Percentiles rank a stretch among this genome's conserved stretches.
These are phyloP conservation scores for Luehdorfia chinensis DNA, from an alignment of 1,140 invertebrate species.

Conservation along the genomic window DNA sequence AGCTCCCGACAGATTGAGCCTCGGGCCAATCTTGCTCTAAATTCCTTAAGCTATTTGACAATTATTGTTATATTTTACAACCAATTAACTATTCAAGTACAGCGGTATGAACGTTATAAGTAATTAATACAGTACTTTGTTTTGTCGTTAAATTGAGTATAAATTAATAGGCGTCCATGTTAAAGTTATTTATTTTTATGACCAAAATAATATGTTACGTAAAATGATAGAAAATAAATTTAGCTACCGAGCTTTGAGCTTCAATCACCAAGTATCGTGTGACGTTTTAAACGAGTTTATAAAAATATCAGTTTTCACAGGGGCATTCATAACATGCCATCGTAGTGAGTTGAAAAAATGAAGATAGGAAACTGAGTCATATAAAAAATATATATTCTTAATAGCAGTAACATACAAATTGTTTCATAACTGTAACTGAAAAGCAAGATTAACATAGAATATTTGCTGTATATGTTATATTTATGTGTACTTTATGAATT, in stretches of 20 bases:
- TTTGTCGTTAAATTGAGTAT: background rate
- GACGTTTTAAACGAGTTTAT: conserved; percentile 42
- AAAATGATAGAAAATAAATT: conserved; percentile 38
- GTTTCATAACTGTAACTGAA: too few relatives aligned
- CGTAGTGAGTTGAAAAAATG: background rate
- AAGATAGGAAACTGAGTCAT: background rate
- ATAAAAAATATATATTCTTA: too few relatives aligned
- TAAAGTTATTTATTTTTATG: conserved; percentile 29
- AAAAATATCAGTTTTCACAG: conserved; percentile 53
- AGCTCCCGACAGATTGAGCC: background rate
- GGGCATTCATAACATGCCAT: conserved; percentile 20
- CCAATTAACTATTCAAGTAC: background rate
- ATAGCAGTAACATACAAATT: too few relatives aligned
- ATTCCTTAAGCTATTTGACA: conserved; percentile 2
- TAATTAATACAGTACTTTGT: too few relatives aligned
- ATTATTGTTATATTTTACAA: background rate
- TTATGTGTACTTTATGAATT: too few relatives aligned
- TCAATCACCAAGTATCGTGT: conserved; percentile 25
- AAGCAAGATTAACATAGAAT: too few relatives aligned
- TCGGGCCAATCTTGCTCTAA: conserved; percentile 4
- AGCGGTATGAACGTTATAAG: background rate
- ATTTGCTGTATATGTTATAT: too few relatives aligned
- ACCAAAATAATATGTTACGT: conserved; percentile 39
- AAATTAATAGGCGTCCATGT: background rate
- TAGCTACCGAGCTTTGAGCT: conserved; percentile 36